A percentile compares a stretch with the other conserved stretches of the same genome.
phyloP scores from a whole-genome alignment of 1,140 invertebrate species.

The Drosophila varians region DNA sequence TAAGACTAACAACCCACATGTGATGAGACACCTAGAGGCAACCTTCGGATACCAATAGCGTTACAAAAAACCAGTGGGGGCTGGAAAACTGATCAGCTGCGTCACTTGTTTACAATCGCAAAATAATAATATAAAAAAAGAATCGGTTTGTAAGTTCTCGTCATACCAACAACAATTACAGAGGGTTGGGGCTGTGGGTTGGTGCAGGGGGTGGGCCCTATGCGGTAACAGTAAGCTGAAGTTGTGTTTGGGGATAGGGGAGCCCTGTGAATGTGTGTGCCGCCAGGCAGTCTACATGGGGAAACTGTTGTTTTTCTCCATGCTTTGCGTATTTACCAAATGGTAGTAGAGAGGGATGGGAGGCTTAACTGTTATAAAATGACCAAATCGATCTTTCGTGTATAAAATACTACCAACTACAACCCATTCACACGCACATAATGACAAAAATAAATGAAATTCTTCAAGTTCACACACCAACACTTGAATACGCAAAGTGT shows the following conservation, averaged over 20 bases:
- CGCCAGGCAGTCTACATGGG: slow-evolving; percentile 72
- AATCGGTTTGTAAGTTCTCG: slow-evolving; percentile 32
- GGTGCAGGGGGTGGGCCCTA: slow-evolving; percentile 35
- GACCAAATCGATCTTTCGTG: slow-evolving; percentile 50
- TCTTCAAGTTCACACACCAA: slow-evolving; percentile 57
- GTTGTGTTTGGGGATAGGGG: slow-evolving; percentile 18
- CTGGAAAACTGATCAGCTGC: slow-evolving; percentile 23
- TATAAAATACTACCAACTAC: slow-evolving; percentile 55
- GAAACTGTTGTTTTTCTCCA: slow-evolving; percentile 52
- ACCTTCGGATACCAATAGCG: background rate
- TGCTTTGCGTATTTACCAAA: slow-evolving; percentile 6
- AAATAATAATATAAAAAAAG: slow-evolving; percentile 34
- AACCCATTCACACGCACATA: slow-evolving; percentile 46
- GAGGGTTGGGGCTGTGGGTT: slow-evolving; percentile 11
- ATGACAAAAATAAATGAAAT: slow-evolving; percentile 53
- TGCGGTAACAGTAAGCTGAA: slow-evolving; percentile 70
- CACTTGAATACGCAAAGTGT: slow-evolving; percentile 7
- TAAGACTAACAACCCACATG: background rate
- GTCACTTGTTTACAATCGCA: slow-evolving; percentile 63
- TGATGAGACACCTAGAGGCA: background rate
- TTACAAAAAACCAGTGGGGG: background rate
- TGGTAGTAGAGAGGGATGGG: slow-evolving; percentile 10
- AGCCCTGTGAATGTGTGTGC: slow-evolving; percentile 19
- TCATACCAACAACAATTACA: slow-evolving; percentile 52
- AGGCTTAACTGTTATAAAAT: slow-evolving; percentile 35